phyloP scores from a whole-genome alignment of 2,113 vertebrate genomes.

The Acinonyx jubatus region DNA sequence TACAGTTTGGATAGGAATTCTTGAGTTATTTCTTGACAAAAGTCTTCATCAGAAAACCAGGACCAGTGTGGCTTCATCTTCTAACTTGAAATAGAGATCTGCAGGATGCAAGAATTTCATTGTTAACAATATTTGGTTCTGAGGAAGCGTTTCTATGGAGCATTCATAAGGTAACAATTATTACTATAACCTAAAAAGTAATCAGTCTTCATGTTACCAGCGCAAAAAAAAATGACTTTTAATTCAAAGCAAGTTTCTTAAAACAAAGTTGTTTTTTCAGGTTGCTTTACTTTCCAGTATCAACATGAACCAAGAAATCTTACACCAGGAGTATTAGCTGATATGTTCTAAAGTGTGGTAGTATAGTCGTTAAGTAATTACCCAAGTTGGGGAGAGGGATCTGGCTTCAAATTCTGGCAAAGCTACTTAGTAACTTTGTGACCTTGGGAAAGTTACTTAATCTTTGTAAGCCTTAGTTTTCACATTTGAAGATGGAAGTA shows the following conservation, averaged over 20 bases:
- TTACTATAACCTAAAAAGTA: neutral
- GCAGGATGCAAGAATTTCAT: neutral
- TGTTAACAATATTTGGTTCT: neutral
- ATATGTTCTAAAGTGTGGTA: slow-evolving; percentile 3
- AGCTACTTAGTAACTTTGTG: slow-evolving; percentile 14
- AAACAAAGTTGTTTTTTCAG: slow-evolving; percentile 53
- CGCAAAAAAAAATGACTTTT: neutral
- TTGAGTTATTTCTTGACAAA: neutral
- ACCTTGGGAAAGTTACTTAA: neutral
- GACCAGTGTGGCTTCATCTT: neutral
- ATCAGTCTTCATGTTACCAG: neutral
- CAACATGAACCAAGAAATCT: slow-evolving; percentile 60
- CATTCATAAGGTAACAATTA: neutral
- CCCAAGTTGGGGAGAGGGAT: neutral
- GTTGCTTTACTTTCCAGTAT: slow-evolving; percentile 39
- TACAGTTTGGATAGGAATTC: neutral
- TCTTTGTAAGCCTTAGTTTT: slow-evolving; percentile 5
- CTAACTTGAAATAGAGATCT: neutral
- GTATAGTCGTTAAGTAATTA: slow-evolving; percentile 26
- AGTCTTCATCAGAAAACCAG: neutral
- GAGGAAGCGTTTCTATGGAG: neutral
- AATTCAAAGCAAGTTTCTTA: slow-evolving; percentile 56
- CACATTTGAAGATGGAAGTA: neutral
- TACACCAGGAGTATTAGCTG: neutral
- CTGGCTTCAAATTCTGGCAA: neutral